These are phyloP conservation scores for Formica exsecta DNA, from an alignment of 1,140 invertebrate genomes.

Conservation along the genomic window DNA sequence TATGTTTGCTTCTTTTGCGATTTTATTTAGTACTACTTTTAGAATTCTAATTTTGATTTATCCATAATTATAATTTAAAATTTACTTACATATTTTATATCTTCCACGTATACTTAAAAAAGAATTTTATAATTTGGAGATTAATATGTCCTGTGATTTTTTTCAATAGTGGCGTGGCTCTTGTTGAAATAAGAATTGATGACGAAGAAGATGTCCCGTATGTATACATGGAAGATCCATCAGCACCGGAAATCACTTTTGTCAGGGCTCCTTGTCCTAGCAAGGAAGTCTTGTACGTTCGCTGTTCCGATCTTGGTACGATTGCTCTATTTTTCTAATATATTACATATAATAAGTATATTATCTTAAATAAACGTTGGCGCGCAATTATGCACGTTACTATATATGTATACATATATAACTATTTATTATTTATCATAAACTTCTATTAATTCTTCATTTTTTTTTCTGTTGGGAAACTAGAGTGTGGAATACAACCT, in stretches of 20 bases:
- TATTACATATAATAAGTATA: constrained; percentile 7
- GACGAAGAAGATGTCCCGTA: constrained; percentile 88
- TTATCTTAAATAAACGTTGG: not conserved
- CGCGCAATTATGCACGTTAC: not conserved
- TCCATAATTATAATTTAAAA: not conserved
- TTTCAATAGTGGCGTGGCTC: constrained; percentile 86
- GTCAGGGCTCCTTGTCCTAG: constrained; percentile 91
- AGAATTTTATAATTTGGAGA: not conserved
- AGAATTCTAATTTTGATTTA: no score
- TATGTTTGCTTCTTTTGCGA: no score
- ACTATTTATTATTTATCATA: not conserved
- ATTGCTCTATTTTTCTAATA: constrained; percentile 35
- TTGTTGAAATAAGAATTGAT: constrained; percentile 87
- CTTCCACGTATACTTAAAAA: not conserved
- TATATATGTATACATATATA: not conserved
- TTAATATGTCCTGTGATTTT: not conserved
- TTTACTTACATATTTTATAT: not conserved
- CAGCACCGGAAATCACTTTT: constrained; percentile 93
- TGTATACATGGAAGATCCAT: constrained; percentile 92
- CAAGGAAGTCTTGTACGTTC: constrained; percentile 93
- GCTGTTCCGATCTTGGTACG: constrained; percentile 92
- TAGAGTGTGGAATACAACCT: constrained; percentile 92
- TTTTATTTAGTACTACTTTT: no score
- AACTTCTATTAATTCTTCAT: constrained; percentile 11
- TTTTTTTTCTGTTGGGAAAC: constrained; percentile 27